Percentiles rank a stretch among this genome's conserved stretches.
These are phyloP conservation scores for Paralichthys olivaceus DNA, from an alignment of 2,113 vertebrate genomes.

Conservation along the genomic window DNA sequence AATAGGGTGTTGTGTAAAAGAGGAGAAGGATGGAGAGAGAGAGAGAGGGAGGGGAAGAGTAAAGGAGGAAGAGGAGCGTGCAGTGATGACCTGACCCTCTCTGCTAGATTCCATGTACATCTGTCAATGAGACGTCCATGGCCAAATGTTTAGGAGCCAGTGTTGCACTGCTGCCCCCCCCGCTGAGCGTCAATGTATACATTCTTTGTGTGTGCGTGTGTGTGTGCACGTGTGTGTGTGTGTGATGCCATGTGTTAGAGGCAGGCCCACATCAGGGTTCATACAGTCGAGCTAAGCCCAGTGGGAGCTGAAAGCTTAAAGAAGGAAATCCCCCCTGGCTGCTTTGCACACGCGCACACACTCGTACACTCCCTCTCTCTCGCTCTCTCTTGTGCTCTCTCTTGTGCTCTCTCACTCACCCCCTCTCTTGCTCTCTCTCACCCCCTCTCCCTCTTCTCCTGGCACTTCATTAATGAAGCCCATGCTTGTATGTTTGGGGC, in stretches of 20 bases:
- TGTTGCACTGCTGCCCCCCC: slow-evolving; percentile 54
- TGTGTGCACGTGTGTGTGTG: slow-evolving; percentile 33
- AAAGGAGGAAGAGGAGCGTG: slow-evolving; percentile 39
- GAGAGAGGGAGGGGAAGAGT: slow-evolving; percentile 1
- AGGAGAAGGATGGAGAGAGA: slow-evolving; percentile 11
- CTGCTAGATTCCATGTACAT: slow-evolving; percentile 68
- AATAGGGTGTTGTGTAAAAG: slow-evolving; percentile 27
- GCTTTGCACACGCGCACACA: slow-evolving; percentile 37
- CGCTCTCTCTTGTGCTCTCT: neutral
- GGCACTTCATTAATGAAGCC: slow-evolving; percentile 80
- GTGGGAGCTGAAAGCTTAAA: slow-evolving; percentile 80
- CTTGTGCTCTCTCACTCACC: neutral
- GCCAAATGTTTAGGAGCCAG: slow-evolving; percentile 73
- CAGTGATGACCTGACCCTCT: slow-evolving; percentile 66
- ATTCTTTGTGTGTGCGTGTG: slow-evolving; percentile 35
- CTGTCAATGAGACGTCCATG: slow-evolving; percentile 69
- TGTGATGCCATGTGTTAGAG: slow-evolving; percentile 76
- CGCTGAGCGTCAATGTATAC: slow-evolving; percentile 65
- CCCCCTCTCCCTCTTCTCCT: slow-evolving; percentile 61
- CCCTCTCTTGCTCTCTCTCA: slow-evolving; percentile 9
- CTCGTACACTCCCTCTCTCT: slow-evolving; percentile 5
- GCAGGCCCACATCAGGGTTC: slow-evolving; percentile 78
- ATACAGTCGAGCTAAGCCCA: slow-evolving; percentile 74
- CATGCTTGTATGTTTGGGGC: slow-evolving; percentile 78
- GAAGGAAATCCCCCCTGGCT: slow-evolving; percentile 79